Percentiles rank a stretch among this genome's conserved stretches.
Evolutionary conservation across 2,888 invertebrate species (phyloP).

Genomic region (Cheilosia grossa): DNA sequence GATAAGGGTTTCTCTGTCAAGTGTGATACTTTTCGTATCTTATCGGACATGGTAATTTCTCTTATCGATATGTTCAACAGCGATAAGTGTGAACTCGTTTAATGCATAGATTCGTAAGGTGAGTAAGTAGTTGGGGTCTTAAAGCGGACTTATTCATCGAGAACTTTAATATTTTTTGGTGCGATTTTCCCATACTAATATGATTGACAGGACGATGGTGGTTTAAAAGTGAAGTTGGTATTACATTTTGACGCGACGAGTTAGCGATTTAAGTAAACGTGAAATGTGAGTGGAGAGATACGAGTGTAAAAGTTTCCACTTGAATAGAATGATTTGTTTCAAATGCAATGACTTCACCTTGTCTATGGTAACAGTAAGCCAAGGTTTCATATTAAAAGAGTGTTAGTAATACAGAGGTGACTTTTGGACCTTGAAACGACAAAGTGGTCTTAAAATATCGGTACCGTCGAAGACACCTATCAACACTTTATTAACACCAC

Average conservation of each 20-base stretch:
- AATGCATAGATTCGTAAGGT: neutral
- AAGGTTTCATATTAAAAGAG: too few relatives aligned
- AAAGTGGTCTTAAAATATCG: too few relatives aligned
- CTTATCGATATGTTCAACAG: slow-evolving; percentile 42
- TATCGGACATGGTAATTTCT: slow-evolving; percentile 28
- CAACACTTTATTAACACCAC: too few relatives aligned
- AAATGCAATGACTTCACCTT: neutral
- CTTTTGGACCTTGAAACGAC: too few relatives aligned
- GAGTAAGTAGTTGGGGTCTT: neutral
- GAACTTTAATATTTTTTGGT: slow-evolving; percentile 4
- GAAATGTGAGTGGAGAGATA: neutral
- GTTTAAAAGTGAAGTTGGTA: slow-evolving; percentile 9
- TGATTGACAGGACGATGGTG: neutral
- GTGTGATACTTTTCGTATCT: slow-evolving; percentile 25
- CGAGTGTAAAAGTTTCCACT: neutral
- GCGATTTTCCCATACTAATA: neutral
- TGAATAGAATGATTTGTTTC: neutral
- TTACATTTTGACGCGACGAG: slow-evolving; percentile 11
- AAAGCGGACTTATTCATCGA: slow-evolving; percentile 15
- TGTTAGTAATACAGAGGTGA: too few relatives aligned
- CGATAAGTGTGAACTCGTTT: neutral
- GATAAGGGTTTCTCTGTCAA: slow-evolving; percentile 42
- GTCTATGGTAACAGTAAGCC: too few relatives aligned
- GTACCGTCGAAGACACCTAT: too few relatives aligned
- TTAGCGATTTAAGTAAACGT: too few relatives aligned